Evolutionary conservation across 2,797 vertebrate genomes (phyloP), one percentile per base, ranked within the genome.

Genomic region (Sardinella longiceps): DNA sequence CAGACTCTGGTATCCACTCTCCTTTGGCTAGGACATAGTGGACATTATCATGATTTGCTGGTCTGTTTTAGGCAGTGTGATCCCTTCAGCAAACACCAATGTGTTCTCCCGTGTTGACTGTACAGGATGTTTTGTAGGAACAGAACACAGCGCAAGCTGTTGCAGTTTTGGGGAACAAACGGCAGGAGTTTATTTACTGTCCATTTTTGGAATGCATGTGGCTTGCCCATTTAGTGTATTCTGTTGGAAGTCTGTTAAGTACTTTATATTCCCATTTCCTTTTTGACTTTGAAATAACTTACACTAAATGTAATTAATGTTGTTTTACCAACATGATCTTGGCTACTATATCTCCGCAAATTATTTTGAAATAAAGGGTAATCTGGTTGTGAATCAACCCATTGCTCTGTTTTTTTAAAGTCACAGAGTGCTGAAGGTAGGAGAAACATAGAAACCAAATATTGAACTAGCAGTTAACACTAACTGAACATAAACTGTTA

Each of bases 41-140:
- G 37, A 77, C 70, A 77, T 43, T 23, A 43, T 43, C 70, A 77
- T 43, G 33, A 77, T 77, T 77, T 77, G 33, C 33, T 39, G 70
- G 15, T 77, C 70, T 20, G 6, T 74, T 74, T 39, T 39, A 3
- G 66, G 30, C 33, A 20, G 33, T 43, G 37, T 77, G 30, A 43
- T 77, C 33, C 39, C 37, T 9, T 18, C 37, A 39, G 70, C 43
- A 77, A 77, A 43, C 70, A 70, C 2, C 30, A 70, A 30, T 70
- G 12, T 37, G 63, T 33, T 70, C 63, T 70, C 20, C 37, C n/a
- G 33, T 77, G 63, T 70, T 70, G 63, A 30, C 63, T 15, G 28
- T 12, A 70, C 63, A 33, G 63, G 63, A 33, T 70, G 63, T 70
- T 70, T 70, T 18, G 11, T 37, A 5, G 12, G 63, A 33, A 28